Conservation (phyloP, 2,797 vertebrate genomes). For the Gambusia yucatana region DNA sequence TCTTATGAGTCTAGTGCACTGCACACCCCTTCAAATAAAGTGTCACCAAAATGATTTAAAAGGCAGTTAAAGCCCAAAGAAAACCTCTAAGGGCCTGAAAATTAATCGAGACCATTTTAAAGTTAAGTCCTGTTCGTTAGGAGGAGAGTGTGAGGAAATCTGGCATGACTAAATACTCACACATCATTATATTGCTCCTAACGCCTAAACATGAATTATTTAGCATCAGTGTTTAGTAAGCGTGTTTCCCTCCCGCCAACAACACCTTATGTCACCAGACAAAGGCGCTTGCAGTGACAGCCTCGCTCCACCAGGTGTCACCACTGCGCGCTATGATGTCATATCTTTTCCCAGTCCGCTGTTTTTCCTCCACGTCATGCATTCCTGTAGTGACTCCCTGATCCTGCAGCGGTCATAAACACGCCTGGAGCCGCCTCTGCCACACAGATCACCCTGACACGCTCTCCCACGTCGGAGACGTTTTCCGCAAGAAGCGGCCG, state of each 20-base stretch:
- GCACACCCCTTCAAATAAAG: too few species aligned
- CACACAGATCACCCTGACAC: not conserved
- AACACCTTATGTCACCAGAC: slow-evolving; percentile 12
- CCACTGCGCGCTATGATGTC: slow-evolving; percentile 69
- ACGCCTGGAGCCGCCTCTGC: slow-evolving; percentile 20
- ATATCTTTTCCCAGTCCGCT: slow-evolving; percentile 44
- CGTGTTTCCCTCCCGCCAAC: not conserved
- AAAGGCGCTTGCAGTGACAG: slow-evolving; percentile 59
- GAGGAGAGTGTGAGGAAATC: not conserved
- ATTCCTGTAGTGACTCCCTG: slow-evolving; percentile 46
- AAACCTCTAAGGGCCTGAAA: not conserved
- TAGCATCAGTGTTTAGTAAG: not conserved
- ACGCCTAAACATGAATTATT: not conserved
- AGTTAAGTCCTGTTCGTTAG: not conserved
- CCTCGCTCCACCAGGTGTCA: slow-evolving; percentile 68
- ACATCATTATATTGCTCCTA: not conserved
- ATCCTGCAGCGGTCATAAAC: slow-evolving; percentile 45
- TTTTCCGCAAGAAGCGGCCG: not conserved
- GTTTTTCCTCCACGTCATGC: slow-evolving; percentile 51
- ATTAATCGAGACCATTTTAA: not conserved
- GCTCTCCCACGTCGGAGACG: too few species aligned
- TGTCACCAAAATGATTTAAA: not conserved
- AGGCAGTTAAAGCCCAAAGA: not conserved
- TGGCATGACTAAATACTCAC: not conserved
- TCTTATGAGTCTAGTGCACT: too few species aligned